A percentile compares a stretch with the other conserved stretches of the same genome.
These are phyloP conservation scores for Microctenopoma steveboyesi DNA, from an alignment of 2,797 vertebrate species.

Conservation along the genomic window DNA sequence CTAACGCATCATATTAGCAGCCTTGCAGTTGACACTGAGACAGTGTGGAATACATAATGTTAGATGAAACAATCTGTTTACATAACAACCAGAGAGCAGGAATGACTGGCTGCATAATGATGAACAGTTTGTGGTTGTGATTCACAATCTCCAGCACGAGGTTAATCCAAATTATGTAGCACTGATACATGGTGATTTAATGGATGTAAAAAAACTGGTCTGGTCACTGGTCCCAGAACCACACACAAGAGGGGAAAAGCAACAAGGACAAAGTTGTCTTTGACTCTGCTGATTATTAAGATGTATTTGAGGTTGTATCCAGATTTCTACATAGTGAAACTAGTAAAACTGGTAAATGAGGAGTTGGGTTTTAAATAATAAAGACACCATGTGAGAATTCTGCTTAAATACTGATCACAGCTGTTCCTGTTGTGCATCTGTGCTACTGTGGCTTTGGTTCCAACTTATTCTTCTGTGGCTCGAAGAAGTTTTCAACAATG, in stretches of 20 bases:
- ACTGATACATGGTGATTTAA: not conserved
- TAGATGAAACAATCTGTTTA: not conserved
- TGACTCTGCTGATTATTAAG: not conserved
- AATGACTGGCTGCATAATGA: conserved; percentile 7
- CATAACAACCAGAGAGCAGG: conserved; percentile 5
- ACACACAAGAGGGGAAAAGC: not conserved
- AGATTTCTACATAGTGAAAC: not conserved
- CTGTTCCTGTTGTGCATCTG: conserved; percentile 9
- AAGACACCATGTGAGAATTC: conserved; percentile 47
- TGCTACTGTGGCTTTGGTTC: conserved; percentile 81
- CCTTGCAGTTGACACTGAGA: conserved; percentile 9
- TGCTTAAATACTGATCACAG: conserved; percentile 21
- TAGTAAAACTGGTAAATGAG: conserved; percentile 5
- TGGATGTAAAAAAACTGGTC: not conserved
- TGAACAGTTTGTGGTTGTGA: not conserved
- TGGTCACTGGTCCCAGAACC: not conserved
- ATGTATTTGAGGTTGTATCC: not conserved
- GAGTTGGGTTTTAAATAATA: conserved; percentile 21
- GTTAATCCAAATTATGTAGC: not conserved
- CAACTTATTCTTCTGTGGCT: conserved; percentile 93
- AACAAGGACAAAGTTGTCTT: not conserved
- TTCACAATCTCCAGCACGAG: conserved; percentile 2
- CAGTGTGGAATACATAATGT: conserved; percentile 21
- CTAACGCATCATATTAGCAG: conserved; percentile 1
- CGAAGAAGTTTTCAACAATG: conserved; percentile 93